Base-by-base conservation (phyloP, 2,888 invertebrate species). In the Melitaea athalia region DNA sequence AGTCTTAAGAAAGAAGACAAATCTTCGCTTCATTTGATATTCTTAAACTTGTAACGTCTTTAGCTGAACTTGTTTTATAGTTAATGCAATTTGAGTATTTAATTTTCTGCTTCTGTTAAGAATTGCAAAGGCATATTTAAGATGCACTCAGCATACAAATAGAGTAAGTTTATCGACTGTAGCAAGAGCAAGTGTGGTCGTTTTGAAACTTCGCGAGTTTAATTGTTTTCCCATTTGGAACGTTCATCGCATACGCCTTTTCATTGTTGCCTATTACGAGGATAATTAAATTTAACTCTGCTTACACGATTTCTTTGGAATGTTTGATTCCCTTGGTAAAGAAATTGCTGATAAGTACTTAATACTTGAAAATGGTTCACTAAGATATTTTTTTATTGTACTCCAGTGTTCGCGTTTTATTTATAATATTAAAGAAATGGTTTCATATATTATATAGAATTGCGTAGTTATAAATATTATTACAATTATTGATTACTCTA, bases 171-270 rank as follows among this genome's bases (percentile, higher is more conserved):
- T 75, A 70, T 74, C 72, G 73, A 70, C 63, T 70, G 73, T 69
- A 73, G 69, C 72, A 72, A 73, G 71, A 72, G 72, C 71, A 73
- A 78, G 78, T 79, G 80, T 75, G 77, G 72, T 77, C 69, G 76
- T 76, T 78, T 72, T 64, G 68, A 74, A 78, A 75, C 76, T 79
- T 74, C 70, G 70, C 74, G 73, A 72, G 74, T 78, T 81, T 80
- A 86, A 87, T 84, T 82, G 83, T 83, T 86, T 85, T 79, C 82
- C 76, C 81, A 79, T 83, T 83, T 77, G 75, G 75, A 81, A 76
- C 72, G 76, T 76, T 72, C 73, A 75, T 74, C 78, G 77, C 79
- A 80, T 74, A 77, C 77, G 76, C 74, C 75, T 71, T 72, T 74
- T 74, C 77, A 78, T 79, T 78, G 78, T 76, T 76, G 78, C 76